Conservation (phyloP, 2,888 invertebrate genomes). For the Rhogogaster chlorosoma region DNA sequence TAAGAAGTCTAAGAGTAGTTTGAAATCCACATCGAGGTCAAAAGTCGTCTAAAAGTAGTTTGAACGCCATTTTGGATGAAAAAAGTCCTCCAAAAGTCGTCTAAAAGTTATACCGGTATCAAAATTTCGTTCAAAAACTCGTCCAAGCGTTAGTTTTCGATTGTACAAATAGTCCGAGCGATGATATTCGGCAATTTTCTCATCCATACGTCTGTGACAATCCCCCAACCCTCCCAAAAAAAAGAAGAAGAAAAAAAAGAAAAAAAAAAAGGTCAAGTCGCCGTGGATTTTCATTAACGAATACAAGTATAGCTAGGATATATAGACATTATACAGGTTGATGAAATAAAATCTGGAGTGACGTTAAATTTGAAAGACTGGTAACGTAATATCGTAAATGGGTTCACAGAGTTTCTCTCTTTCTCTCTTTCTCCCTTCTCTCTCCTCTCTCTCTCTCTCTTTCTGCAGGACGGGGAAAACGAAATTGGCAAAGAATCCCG, state of each 20-base stretch:
- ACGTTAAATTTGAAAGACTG: constrained; percentile 39
- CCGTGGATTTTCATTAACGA: too few relatives aligned
- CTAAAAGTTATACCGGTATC: neutral
- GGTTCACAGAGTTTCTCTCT: neutral
- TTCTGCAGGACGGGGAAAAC: neutral
- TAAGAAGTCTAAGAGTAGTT: too few relatives aligned
- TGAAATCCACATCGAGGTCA: too few relatives aligned
- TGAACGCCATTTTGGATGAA: too few relatives aligned
- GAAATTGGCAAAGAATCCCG: constrained; percentile 60
- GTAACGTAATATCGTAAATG: constrained; percentile 47
- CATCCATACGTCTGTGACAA: too few relatives aligned
- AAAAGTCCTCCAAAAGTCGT: neutral
- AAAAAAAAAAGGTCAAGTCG: too few relatives aligned
- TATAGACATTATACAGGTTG: neutral
- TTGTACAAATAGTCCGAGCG: too few relatives aligned
- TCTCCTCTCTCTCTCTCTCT: neutral
- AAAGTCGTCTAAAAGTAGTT: neutral
- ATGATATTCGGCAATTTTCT: too few relatives aligned
- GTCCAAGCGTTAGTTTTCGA: too few relatives aligned
- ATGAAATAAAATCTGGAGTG: constrained; percentile 10
- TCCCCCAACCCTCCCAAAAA: too few relatives aligned
- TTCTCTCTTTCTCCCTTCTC: neutral
- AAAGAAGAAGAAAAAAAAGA: too few relatives aligned
- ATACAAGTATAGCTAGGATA: neutral
- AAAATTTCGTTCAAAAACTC: neutral